These are phyloP conservation scores for Hesperophylax magnus DNA, from an alignment of 1,140 invertebrate species.

Conservation along the genomic window DNA sequence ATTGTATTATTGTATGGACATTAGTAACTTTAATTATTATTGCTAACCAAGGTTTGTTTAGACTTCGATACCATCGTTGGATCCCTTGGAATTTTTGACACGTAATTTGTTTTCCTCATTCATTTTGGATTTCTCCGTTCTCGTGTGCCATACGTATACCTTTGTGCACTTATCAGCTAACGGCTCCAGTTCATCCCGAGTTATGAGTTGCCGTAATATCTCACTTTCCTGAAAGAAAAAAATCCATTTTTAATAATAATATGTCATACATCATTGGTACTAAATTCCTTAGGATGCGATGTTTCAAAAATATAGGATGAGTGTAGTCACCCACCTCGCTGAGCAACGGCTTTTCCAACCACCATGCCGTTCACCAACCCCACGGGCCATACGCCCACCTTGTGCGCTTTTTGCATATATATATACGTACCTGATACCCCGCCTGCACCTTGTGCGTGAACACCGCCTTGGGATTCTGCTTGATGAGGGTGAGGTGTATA, in stretches of 20 bases:
- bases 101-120: conserved; percentile 75
- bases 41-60: conserved; percentile 62
- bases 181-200: conserved; percentile 86
- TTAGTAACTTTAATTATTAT: too few species aligned
- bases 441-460: conserved; percentile 89
- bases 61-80: conserved; percentile 82
- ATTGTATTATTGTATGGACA: too few species aligned
- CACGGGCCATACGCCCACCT: too few species aligned
- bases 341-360: too few species aligned
- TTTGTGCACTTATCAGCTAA: conserved; percentile 91
- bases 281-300: too few species aligned
- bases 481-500: conserved; percentile 87
- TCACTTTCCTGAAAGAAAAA: conserved; percentile 80
- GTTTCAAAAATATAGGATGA: too few species aligned
- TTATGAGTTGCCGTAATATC: conserved; percentile 87
- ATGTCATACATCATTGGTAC: background rate
- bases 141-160: conserved; percentile 97
- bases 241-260: background rate
- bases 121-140: conserved; percentile 88
- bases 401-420: too few species aligned
- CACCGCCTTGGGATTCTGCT: conserved; percentile 81
- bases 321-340: too few species aligned
- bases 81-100: conserved; percentile 65
- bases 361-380: too few species aligned
- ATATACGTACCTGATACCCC: conserved; percentile 82